Evolutionary conservation across 2,113 vertebrate species (phyloP), one percentile per base, ranked within the genome.

Genomic region (Lipophrys pholis): DNA sequence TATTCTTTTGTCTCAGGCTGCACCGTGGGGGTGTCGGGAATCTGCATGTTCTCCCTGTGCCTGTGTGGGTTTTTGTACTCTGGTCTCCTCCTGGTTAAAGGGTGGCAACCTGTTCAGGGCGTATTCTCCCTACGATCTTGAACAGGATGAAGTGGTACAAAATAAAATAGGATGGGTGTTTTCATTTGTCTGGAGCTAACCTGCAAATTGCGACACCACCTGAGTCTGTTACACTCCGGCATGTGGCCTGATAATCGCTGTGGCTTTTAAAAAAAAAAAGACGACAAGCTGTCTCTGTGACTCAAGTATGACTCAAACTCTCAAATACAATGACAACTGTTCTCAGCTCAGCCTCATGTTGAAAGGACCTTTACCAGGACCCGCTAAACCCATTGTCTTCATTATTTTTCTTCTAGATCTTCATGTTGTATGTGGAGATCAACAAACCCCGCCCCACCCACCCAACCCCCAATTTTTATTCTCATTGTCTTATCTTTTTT

Each of bases 341-440:
- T 60, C 68, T 73, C 76, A 53, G 57, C 61, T 68, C 46, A 70
- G 76, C 61, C 54, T 61, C 73, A 67, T 46, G 51, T 69, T 60
- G 59, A 58, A 61, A 10, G 50, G 69, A 30, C 51, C 53, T 50
- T 76, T 74, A 69, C 40, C 73, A 79, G 41, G 35, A 67, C 69
- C 61, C 0, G 11, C 58, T 40, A 49, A 80, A 81, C 78, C 66
- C 36, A 59, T 75, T 72, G 63, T 69, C 55, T 57, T 46, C 60
- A 35, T 72, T 21, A 51, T 62, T 53, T 78, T 67, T 41, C 45
- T 61, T 45, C 43, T 41, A 50, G 30, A 38, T 73, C 35, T 81
- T 11, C 2, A 46, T 17, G 21, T 78, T 48, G 46, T 0, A 11
- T 50, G 0, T 12, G 5, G 21, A 30, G 21, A 30, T 30, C 21